phyloP scores from a whole-genome alignment of 2,888 invertebrate species.

The Steinernema scapterisci region DNA sequence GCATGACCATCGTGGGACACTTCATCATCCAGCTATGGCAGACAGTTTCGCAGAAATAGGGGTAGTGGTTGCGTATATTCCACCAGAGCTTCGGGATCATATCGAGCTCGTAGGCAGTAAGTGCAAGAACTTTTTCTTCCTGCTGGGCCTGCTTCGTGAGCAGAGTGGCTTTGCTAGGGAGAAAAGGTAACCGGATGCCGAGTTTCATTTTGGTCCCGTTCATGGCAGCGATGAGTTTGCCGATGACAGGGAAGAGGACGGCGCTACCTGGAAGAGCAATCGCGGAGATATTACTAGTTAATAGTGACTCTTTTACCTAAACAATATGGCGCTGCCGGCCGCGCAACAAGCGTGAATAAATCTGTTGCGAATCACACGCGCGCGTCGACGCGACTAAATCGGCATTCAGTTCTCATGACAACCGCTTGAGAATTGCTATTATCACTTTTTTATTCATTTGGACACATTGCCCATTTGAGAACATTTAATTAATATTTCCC shows the following conservation, averaged over 20 bases:
- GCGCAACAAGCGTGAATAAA: conserved; percentile 31
- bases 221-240: background rate
- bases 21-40: conserved; percentile 49
- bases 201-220: conserved; percentile 17
- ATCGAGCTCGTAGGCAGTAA: conserved; percentile 48
- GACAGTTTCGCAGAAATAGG: conserved; percentile 57
- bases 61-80: conserved; percentile 43
- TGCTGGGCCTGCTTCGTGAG: conserved; percentile 8
- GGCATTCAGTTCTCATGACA: conserved; percentile 25
- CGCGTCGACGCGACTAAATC: conserved; percentile 23
- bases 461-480: background rate
- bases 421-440: conserved; percentile 6
- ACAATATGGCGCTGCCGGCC: conserved; percentile 18
- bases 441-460: conserved; percentile 2
- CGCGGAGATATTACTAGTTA: background rate
- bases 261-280: background rate
- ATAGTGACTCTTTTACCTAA: conserved; percentile 12
- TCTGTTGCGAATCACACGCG: conserved; percentile 31
- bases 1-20: conserved; percentile 26
- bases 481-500: background rate
- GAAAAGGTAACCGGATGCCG: conserved; percentile 16
- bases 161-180: conserved; percentile 20
- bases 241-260: background rate
- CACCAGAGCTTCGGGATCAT: conserved; percentile 49
- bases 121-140: conserved; percentile 24